Percentiles rank a stretch among this genome's conserved stretches.
phyloP scores from a whole-genome alignment of 2,113 vertebrate genomes.

The Hydrolagus affinis region DNA sequence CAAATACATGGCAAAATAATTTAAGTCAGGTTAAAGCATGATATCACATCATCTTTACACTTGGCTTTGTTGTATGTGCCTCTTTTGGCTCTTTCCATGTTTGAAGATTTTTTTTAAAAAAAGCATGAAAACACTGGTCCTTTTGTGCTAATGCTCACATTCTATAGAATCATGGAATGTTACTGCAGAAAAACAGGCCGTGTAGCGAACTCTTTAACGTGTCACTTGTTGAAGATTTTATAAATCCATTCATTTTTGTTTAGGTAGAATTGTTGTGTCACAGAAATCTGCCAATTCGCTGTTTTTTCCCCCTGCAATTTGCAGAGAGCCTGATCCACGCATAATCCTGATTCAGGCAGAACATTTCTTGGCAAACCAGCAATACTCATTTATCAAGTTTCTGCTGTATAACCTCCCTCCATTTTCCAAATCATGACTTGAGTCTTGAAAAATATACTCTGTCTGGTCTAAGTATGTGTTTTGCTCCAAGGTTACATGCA shows the following conservation, averaged over 20 bases:
- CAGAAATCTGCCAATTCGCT: background rate
- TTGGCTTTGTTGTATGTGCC: background rate
- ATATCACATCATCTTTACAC: background rate
- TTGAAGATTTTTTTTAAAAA: too few species aligned
- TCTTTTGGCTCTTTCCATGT: background rate
- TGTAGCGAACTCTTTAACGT: too few species aligned
- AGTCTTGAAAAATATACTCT: slow-evolving; percentile 10
- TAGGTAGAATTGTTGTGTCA: background rate
- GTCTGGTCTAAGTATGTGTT: slow-evolving; percentile 14
- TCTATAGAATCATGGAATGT: background rate
- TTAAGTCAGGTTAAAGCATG: background rate
- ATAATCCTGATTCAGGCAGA: slow-evolving; percentile 19
- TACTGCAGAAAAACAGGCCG: too few species aligned
- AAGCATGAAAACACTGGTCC: background rate
- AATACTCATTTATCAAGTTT: slow-evolving; percentile 7
- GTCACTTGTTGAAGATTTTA: background rate
- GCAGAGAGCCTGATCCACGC: background rate
- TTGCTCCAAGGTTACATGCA: background rate
- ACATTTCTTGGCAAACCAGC: background rate
- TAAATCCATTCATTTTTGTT: slow-evolving; percentile 6
- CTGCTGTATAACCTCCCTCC: background rate
- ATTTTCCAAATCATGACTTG: background rate
- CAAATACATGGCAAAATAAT: background rate
- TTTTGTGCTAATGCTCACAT: background rate
- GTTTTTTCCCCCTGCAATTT: background rate